Conservation (phyloP, 2,888 invertebrate genomes). For the Lepas anatifera region DNA sequence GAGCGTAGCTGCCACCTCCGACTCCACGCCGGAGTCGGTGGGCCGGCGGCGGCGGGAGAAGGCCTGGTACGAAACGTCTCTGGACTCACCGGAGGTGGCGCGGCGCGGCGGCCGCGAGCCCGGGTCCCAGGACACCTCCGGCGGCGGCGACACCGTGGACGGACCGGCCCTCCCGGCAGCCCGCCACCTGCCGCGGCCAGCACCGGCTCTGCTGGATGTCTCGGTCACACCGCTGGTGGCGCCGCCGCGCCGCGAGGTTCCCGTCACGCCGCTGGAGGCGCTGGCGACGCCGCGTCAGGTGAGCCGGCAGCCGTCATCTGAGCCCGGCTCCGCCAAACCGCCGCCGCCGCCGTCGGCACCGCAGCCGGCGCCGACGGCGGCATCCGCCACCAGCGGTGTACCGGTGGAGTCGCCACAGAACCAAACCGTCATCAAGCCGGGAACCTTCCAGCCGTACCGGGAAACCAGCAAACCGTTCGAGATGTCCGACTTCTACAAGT, state of each 20-base stretch:
- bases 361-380: not conserved
- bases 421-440: conserved; percentile 72
- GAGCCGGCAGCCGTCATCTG: conserved; percentile 14
- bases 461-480: conserved; percentile 95
- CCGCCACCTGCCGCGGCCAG: not conserved
- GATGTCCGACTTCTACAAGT: conserved; percentile 96
- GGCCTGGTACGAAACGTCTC: conserved; percentile 9
- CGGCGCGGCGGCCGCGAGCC: no score
- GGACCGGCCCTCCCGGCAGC: not conserved
- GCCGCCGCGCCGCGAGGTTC: conserved; percentile 19
- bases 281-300: conserved; percentile 18
- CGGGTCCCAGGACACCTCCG: not conserved
- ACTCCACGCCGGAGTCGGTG: not conserved
- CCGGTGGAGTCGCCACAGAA: conserved; percentile 66
- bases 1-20: not conserved
- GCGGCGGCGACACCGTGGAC: not conserved
- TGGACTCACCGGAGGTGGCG: conserved; percentile 1
- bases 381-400: conserved; percentile 29
- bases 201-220: conserved; percentile 13
- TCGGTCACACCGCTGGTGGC: conserved; percentile 18
- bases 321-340: no score
- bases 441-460: conserved; percentile 36
- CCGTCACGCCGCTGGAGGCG: conserved; percentile 21
- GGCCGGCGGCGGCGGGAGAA: not conserved
- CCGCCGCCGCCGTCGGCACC: not conserved